A percentile compares a stretch with the other conserved stretches of the same genome.
Evolutionary conservation across 2,113 vertebrate genomes (phyloP).

Genomic region (Scopus umbretta): DNA sequence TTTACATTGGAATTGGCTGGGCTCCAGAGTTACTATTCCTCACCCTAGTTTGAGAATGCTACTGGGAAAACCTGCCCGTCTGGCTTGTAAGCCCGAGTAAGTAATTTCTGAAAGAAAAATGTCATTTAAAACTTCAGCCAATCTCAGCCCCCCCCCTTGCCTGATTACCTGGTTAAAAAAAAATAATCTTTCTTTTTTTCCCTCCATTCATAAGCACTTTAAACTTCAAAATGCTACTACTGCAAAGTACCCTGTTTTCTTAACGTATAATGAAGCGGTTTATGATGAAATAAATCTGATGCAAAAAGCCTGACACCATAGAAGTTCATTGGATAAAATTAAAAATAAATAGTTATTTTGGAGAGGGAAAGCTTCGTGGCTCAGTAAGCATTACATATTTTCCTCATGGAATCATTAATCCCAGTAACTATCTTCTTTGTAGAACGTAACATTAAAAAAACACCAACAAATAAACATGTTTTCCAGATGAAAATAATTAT

Average conservation of each 20-base stretch:
- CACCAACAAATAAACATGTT: constrained; percentile 40
- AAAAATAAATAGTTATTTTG: constrained; percentile 62
- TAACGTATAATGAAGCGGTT: background rate
- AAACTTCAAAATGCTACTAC: background rate
- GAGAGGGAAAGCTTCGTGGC: background rate
- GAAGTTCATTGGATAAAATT: constrained; percentile 28
- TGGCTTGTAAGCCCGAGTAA: constrained; percentile 52
- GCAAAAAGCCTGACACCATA: background rate
- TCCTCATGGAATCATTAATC: constrained; percentile 54
- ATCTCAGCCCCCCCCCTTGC: background rate
- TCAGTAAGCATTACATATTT: constrained; percentile 12
- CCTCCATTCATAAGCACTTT: background rate
- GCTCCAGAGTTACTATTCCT: constrained; percentile 61
- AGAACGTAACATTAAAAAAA: background rate
- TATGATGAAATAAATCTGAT: constrained; percentile 31
- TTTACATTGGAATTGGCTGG: constrained; percentile 65
- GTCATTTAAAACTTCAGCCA: background rate
- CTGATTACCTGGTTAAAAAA: constrained; percentile 19
- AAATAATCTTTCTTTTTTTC: background rate
- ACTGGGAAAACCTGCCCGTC: constrained; percentile 76
- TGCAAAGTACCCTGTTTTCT: background rate
- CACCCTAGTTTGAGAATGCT: constrained; percentile 67
- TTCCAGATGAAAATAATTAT: constrained; percentile 49
- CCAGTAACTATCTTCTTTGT: constrained; percentile 1
- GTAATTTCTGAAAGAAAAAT: constrained; percentile 50